These are phyloP conservation scores for Quiscalus mexicanus DNA, from an alignment of 2,113 vertebrate species.

Conservation along the genomic window DNA sequence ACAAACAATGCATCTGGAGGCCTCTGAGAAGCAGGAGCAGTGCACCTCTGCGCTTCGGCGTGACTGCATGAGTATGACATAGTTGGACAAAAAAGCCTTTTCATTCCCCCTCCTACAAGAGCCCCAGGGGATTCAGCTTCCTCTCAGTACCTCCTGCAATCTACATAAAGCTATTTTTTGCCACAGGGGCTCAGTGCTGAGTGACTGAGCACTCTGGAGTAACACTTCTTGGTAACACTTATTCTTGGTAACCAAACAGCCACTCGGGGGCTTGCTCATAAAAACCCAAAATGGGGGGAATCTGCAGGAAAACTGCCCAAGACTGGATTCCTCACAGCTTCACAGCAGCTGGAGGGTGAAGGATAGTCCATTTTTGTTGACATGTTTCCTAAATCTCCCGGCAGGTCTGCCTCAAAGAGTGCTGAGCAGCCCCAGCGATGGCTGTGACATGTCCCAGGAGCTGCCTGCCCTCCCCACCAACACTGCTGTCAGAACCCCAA, in stretches of 20 bases:
- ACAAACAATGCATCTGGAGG: background rate
- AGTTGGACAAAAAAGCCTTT: slow-evolving; percentile 3
- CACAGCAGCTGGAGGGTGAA: background rate
- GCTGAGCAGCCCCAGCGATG: accelerated
- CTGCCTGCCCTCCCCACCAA: background rate
- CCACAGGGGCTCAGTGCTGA: background rate
- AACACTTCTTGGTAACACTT: background rate
- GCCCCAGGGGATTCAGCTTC: slow-evolving; percentile 33
- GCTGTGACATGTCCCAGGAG: background rate
- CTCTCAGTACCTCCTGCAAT: slow-evolving; percentile 4
- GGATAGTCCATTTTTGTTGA: background rate
- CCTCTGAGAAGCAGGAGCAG: background rate
- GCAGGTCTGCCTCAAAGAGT: background rate
- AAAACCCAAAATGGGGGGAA: background rate
- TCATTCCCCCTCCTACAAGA: slow-evolving; percentile 9
- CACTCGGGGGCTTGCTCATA: accelerated
- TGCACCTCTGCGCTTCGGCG: background rate
- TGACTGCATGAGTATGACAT: background rate
- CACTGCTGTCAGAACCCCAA: accelerated
- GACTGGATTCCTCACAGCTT: background rate
- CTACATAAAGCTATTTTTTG: slow-evolving; percentile 52
- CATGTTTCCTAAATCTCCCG: background rate
- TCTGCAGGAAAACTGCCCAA: background rate
- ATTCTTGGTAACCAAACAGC: background rate
- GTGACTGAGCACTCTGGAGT: slow-evolving; percentile 5